Base-by-base conservation (phyloP, 2,888 invertebrate species). In the Diaperis boleti region DNA sequence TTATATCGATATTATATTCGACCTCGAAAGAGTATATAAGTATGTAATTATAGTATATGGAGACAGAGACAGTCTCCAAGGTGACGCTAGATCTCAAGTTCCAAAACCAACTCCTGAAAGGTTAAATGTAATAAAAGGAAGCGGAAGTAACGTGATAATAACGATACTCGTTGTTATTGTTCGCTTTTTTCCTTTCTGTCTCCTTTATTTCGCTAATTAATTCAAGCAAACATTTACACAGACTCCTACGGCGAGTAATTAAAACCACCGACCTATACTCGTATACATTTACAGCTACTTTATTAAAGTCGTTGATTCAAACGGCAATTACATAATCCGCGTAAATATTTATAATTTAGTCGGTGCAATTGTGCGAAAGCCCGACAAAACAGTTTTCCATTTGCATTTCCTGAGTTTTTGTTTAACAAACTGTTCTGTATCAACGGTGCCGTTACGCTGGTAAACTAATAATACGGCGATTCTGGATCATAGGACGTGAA, bases 401-500 rank as follows among this genome's bases (percentile, higher is more conserved):
- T 33, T 33, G 31, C n/a, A 31, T 8, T 31, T 31, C 31, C 31
- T 4, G n/a, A n/a, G n/a, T n/a, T 31, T 31, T 31, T 20, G 20
- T 20, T 3, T 6, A 20, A 20, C 20, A 20, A 20, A 20, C 6
- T 33, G 33, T 33, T 33, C 33, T 11, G n/a, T 33, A 5, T 33
- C 10, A 33, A 33, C 11, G n/a, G 5, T 3, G 4, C 11, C n/a
- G 33, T 33, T 33, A 13, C 33, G 10, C 11, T 13, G 33, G 31
- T 10, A 11, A 11, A 10, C 5, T 33, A 1, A 11, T 33, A 33
- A 33, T 11, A 33, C 26, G 41, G n/a, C 42, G 42, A 45, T 18
- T 42, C 45, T 29, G 45, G 45, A 45, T 29, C 45, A 20, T 42
- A 10, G 42, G 10, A 22, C 47, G 33, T 49, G 49, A 33, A 49